phyloP scores from a whole-genome alignment of 2,888 invertebrate genomes.

The Tipula unca region DNA sequence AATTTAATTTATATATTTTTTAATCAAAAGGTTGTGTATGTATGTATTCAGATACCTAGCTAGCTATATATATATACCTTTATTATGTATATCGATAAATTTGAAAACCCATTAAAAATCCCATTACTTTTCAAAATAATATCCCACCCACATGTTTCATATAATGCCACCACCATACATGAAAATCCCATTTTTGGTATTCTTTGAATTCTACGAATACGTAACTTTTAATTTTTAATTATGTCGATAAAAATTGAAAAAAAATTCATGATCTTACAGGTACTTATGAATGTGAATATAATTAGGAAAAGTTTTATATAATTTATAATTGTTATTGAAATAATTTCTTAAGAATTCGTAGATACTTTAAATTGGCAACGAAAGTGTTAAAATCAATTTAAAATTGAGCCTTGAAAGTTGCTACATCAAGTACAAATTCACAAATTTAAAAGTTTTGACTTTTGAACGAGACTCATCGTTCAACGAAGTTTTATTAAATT shows the following conservation, averaged over 20 bases:
- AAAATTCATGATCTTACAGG: neutral
- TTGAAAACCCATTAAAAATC: neutral
- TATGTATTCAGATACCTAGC: neutral
- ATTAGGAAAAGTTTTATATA: no score
- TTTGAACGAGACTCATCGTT: no score
- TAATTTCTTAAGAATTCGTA: no score
- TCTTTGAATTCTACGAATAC: neutral
- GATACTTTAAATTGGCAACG: no score
- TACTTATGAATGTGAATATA: no score
- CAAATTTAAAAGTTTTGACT: no score
- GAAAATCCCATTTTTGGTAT: neutral
- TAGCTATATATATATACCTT: no score
- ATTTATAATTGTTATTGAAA: no score
- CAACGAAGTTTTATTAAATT: no score
- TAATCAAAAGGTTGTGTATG: neutral
- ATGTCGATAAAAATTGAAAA: neutral
- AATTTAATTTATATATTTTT: neutral
- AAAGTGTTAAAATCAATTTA: no score
- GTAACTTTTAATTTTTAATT: neutral
- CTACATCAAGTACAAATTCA: no score
- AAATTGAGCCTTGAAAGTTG: no score
- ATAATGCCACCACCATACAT: neutral
- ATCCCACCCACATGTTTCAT: neutral
- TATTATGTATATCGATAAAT: slow-evolving; percentile 9
- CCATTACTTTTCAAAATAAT: neutral